A percentile compares a stretch with the other conserved stretches of the same genome.
Evolutionary conservation across 2,888 invertebrate genomes (phyloP).

Genomic region (Apamea epomidion): DNA sequence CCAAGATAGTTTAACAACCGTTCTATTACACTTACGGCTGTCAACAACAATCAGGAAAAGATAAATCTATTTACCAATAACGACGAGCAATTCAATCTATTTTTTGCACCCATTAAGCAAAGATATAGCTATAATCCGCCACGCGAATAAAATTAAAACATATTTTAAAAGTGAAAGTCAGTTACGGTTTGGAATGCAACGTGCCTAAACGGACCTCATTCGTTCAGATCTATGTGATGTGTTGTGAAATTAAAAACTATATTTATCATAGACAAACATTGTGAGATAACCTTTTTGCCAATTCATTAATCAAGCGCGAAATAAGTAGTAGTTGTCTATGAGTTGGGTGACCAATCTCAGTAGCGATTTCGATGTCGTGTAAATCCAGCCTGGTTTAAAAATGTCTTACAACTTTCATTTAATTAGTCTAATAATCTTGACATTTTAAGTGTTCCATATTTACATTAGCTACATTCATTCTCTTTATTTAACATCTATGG

Average conservation of each 20-base stretch:
- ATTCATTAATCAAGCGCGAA: not conserved
- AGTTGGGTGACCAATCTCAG: not conserved
- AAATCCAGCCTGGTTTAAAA: not conserved
- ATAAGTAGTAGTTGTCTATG: not conserved
- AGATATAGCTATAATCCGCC: constrained; percentile 33
- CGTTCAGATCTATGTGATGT: constrained; percentile 52
- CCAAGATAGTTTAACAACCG: not conserved
- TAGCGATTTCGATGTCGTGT: not conserved
- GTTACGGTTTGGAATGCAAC: constrained; percentile 64
- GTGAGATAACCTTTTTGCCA: constrained; percentile 12
- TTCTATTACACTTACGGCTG: not conserved
- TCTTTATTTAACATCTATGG: not conserved
- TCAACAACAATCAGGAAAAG: constrained; percentile 12
- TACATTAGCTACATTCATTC: too few species aligned
- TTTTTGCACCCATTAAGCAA: constrained; percentile 31
- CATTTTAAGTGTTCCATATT: not conserved
- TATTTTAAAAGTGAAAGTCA: constrained; percentile 67
- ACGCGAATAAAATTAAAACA: constrained; percentile 62
- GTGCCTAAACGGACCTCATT: constrained; percentile 49
- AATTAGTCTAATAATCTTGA: not conserved
- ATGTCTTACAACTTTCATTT: not conserved
- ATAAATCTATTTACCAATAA: constrained; percentile 20
- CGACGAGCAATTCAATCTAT: constrained; percentile 14
- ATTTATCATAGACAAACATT: constrained; percentile 41
- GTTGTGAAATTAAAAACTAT: constrained; percentile 55